phyloP scores from a whole-genome alignment of 2,888 invertebrate species.

The Hylaea fasciaria region DNA sequence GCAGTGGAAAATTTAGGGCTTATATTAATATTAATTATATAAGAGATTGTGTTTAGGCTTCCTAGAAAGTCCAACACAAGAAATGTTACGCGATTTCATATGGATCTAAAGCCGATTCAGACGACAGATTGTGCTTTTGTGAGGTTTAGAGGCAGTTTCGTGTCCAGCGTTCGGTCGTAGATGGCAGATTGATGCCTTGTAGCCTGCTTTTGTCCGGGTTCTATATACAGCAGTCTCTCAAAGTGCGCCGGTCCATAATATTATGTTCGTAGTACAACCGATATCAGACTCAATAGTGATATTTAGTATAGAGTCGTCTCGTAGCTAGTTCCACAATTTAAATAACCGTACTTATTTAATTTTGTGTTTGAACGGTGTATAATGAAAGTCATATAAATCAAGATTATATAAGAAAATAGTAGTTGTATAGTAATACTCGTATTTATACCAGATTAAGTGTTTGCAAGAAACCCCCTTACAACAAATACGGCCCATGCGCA shows the following conservation, averaged over 20 bases:
- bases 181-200: conserved; percentile 53
- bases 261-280: conserved; percentile 16
- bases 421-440: no score
- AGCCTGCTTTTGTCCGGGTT: conserved; percentile 40
- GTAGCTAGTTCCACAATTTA: no score
- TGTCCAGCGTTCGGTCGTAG: conserved; percentile 47
- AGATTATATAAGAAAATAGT: no score
- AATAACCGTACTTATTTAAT: no score
- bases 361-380: no score
- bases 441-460: not conserved
- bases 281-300: conserved; percentile 10
- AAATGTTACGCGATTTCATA: conserved; percentile 9
- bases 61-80: not conserved
- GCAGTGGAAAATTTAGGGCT: no score
- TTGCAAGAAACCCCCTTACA: not conserved
- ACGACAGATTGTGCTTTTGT: conserved; percentile 35
- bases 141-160: conserved; percentile 39
- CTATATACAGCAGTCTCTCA: conserved; percentile 38
- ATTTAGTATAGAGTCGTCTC: no score
- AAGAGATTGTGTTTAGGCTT: not conserved
- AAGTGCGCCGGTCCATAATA: conserved; percentile 19
- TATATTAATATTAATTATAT: no score
- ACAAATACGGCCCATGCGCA: not conserved
- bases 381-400: no score
- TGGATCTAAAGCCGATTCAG: conserved; percentile 12